These are phyloP conservation scores for Potamarius usumacintae DNA, from an alignment of 2,113 vertebrate species.

Conservation along the genomic window DNA sequence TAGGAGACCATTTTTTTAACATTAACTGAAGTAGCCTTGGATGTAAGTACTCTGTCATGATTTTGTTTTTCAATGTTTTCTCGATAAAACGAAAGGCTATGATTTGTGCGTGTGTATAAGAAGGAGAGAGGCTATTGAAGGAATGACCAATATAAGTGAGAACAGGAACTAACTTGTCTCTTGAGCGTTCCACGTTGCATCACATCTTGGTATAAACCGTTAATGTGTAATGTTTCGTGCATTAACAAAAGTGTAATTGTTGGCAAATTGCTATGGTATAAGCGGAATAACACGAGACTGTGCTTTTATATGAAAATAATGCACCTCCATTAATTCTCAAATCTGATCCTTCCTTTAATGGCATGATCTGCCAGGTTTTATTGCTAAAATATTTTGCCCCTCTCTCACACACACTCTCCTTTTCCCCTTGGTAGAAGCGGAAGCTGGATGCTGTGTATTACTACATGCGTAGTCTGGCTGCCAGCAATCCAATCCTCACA, in stretches of 20 bases:
- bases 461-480: conserved; percentile 97
- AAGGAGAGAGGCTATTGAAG: background rate
- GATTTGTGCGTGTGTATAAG: background rate
- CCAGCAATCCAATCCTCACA: conserved; percentile 96
- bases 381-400: background rate
- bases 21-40: background rate
- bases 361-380: background rate
- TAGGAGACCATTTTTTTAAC: background rate
- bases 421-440: conserved; percentile 79
- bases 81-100: background rate
- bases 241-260: background rate
- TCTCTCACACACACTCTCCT: background rate
- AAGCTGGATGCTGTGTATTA: conserved; percentile 98
- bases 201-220: background rate
- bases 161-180: background rate
- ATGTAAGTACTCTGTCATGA: background rate
- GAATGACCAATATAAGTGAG: background rate
- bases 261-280: background rate
- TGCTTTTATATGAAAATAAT: background rate
- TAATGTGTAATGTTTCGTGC: background rate
- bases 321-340: background rate
- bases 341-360: background rate
- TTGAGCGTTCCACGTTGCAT: background rate
- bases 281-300: background rate
- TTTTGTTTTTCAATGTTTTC: background rate